Conservation (phyloP, 2,888 invertebrate species). For the Sphinx pinastri region DNA sequence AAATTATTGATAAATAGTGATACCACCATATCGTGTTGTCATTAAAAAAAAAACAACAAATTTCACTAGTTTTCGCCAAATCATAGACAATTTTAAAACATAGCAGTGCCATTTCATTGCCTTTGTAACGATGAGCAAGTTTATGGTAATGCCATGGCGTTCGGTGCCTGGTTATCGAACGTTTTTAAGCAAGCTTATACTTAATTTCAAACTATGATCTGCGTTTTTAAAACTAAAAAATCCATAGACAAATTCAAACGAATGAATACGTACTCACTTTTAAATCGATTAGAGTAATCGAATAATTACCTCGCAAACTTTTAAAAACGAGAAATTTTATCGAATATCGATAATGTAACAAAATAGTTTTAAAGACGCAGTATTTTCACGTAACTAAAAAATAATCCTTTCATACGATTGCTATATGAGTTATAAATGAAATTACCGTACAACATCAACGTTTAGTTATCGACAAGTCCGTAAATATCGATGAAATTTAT, state of each 20-base stretch:
- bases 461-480: neutral
- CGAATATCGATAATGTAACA: neutral
- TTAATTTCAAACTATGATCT: neutral
- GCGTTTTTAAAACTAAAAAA: conserved; percentile 4
- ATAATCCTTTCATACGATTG: neutral
- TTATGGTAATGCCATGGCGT: conserved; percentile 17
- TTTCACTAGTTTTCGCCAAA: conserved; percentile 10
- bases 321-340: neutral
- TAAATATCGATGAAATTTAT: conserved; percentile 13
- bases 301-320: neutral
- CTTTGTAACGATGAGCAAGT: conserved; percentile 13
- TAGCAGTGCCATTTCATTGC: conserved; percentile 3
- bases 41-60: neutral
- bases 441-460: neutral
- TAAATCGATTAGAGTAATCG: neutral
- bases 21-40: neutral
- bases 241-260: neutral
- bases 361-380: neutral
- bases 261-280: neutral
- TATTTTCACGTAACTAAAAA: neutral
- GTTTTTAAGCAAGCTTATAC: conserved; percentile 6
- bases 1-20: neutral
- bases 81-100: conserved; percentile 1
- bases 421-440: neutral
- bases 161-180: conserved; percentile 19